Conservation (phyloP, 2,797 vertebrate genomes). For the Micropoecilia bifurca region DNA sequence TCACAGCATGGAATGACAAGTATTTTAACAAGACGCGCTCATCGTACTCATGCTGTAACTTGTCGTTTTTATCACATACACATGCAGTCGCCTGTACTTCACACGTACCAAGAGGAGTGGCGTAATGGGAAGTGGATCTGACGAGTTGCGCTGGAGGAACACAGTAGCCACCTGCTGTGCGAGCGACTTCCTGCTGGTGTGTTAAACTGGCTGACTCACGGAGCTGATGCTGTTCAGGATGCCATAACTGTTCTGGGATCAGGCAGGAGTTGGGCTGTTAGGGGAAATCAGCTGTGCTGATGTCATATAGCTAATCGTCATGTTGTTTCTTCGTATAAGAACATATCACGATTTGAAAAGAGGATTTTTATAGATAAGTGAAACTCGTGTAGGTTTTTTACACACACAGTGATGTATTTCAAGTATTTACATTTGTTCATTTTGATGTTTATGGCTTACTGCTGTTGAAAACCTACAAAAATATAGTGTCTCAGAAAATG, state of each 20-base stretch:
- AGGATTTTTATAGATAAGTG: no score
- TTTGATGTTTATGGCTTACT: background rate
- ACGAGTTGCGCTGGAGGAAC: slow-evolving; percentile 36
- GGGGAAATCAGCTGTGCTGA: slow-evolving; percentile 56
- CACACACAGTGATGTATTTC: background rate
- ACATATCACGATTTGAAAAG: background rate
- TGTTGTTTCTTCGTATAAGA: slow-evolving; percentile 47
- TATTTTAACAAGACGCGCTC: slow-evolving; percentile 4
- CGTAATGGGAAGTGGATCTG: slow-evolving; percentile 56
- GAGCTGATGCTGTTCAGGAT: slow-evolving; percentile 65
- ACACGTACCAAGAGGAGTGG: slow-evolving; percentile 24
- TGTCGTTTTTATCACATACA: background rate
- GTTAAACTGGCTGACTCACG: slow-evolving; percentile 58
- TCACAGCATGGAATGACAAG: slow-evolving; percentile 9
- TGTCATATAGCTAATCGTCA: slow-evolving; percentile 60
- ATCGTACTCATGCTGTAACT: background rate
- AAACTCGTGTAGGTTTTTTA: background rate
- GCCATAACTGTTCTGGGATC: slow-evolving; percentile 64
- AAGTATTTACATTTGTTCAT: background rate
- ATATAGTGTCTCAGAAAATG: background rate
- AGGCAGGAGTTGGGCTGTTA: slow-evolving; percentile 49
- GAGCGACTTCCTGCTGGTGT: slow-evolving; percentile 48
- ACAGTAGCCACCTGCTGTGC: slow-evolving; percentile 59
- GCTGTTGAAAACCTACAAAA: background rate
- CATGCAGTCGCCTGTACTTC: slow-evolving; percentile 14